phyloP scores from a whole-genome alignment of 2,888 invertebrate genomes.

The Therioaphis trifolii region DNA sequence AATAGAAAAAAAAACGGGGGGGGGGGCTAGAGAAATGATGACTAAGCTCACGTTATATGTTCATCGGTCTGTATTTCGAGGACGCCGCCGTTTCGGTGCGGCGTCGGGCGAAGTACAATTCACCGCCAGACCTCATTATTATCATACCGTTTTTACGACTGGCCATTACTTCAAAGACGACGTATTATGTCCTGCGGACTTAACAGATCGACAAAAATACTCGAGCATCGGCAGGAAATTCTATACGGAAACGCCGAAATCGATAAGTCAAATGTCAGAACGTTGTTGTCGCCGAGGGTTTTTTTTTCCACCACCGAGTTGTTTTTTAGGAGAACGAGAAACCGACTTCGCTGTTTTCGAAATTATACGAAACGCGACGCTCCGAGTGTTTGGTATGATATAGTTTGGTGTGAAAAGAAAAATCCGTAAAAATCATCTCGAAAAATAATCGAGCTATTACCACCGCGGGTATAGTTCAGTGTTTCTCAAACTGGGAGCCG shows the following conservation, averaged over 20 bases:
- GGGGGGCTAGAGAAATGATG: not conserved
- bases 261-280: slow-evolving; percentile 46
- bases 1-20: not conserved
- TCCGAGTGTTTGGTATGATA: too few relatives aligned
- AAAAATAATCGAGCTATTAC: too few relatives aligned
- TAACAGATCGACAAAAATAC: slow-evolving; percentile 13
- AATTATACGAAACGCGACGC: too few relatives aligned
- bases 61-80: not conserved
- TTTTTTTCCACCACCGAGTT: too few relatives aligned
- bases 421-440: too few relatives aligned
- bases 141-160: slow-evolving; percentile 41
- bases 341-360: not conserved
- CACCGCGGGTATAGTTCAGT: too few relatives aligned
- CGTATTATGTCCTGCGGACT: not conserved
- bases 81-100: not conserved
- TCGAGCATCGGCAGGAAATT: not conserved
- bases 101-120: not conserved
- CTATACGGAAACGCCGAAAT: slow-evolving; percentile 3
- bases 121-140: slow-evolving; percentile 26
- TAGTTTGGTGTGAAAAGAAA: too few relatives aligned
- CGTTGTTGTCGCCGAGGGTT: not conserved
- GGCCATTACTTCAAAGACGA: slow-evolving; percentile 8
- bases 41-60: not conserved
- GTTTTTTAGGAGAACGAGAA: not conserved
- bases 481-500: too few relatives aligned